phyloP scores from a whole-genome alignment of 2,113 vertebrate species.

The Phalacrocorax brasilianus region DNA sequence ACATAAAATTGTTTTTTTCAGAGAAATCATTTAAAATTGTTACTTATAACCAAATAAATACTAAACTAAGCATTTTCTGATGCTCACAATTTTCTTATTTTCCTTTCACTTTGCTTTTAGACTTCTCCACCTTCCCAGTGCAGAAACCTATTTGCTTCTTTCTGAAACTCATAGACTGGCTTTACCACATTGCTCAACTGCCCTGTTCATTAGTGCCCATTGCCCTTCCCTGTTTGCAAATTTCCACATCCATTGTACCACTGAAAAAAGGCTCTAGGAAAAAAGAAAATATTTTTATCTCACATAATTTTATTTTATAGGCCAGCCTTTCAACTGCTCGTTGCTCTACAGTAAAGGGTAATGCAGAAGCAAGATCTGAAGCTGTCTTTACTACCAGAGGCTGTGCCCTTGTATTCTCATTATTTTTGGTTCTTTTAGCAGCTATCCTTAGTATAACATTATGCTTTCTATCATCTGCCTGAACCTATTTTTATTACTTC shows the following conservation, averaged over 20 bases:
- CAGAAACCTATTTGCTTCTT: not conserved
- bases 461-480: not conserved
- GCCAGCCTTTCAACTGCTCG: not conserved
- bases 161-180: not conserved
- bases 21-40: not conserved
- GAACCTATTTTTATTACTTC: not conserved
- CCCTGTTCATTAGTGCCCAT: not conserved
- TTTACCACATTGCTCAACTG: not conserved
- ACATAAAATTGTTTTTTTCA: not conserved
- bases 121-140: not conserved
- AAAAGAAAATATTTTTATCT: not conserved
- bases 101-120: not conserved
- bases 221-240: not conserved
- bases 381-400: not conserved
- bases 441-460: not conserved
- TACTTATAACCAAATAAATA: not conserved
- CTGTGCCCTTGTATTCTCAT: not conserved
- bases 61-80: not conserved
- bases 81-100: not conserved
- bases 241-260: not conserved
- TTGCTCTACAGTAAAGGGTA: not conserved
- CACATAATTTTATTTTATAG: not conserved
- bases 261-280: not conserved
- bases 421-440: slow-evolving; percentile 5
- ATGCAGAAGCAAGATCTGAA: not conserved